Evolutionary conservation across 2,888 invertebrate genomes (phyloP), one percentile per base, ranked within the genome.

Genomic region (Tortricodes alternella): DNA sequence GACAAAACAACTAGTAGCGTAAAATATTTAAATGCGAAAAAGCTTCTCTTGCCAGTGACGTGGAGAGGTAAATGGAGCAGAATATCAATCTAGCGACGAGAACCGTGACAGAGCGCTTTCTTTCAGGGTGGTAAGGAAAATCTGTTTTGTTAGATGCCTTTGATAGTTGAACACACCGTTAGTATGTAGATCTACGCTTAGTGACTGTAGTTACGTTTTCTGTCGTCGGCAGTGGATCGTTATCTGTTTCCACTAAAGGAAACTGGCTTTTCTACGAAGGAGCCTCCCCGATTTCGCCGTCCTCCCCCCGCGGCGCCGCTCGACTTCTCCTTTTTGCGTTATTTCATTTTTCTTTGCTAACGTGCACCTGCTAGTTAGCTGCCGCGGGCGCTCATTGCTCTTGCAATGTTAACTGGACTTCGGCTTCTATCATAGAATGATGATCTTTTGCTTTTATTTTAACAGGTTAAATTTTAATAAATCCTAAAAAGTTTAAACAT

Each of bases 221-320:
- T 81, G 86, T 86, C 87, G 89, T 84, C 85, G 84, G 85, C 83
- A 83, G 80, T 75, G 88, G 89, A 89, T 90, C 89, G 89, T 90
- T 89, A 90, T 89, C 90, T 89, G 87, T 89, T 89, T 88, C 88
- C 83, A 90, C 84, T 87, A 85, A 90, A 89, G 88, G 84, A 89
- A 89, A 88, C 89, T 88, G 88, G 80, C 85, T 89, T 88, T 85
- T 84, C 84, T 76, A 80, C 82, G 84, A 86, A 86, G 83, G 85
- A 87, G 83, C 88, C 87, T 85, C 80, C 70, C 69, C 74, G 77
- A 78, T 76, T 78, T 73, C 76, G 65, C 67, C 75, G 68, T 78
- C 78, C 78, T 72, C 74, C 74, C 78, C 60, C 79, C 70, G 75
- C 69, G 64, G 71, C 11, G 29, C 18, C 18, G 44, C 27, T 44